Percentiles rank a stretch among this genome's conserved stretches.
phyloP scores from a whole-genome alignment of 2,113 vertebrate genomes.

The Empidonax alnorum region DNA sequence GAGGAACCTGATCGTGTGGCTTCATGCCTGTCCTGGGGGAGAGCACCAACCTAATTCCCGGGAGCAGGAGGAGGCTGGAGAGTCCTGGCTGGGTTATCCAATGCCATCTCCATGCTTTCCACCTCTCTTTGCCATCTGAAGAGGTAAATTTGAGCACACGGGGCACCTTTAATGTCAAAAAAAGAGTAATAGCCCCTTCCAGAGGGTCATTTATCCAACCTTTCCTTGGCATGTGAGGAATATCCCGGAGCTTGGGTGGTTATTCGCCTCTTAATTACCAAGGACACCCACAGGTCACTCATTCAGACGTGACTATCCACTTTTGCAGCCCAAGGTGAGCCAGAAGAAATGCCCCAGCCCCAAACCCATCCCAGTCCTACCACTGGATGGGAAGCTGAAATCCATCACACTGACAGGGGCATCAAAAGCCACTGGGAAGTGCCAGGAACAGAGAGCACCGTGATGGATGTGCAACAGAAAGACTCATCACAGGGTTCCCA shows the following conservation, averaged over 20 bases:
- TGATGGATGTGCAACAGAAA: neutral
- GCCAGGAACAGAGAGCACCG: rapidly evolving
- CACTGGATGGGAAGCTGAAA: neutral
- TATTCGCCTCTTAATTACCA: neutral
- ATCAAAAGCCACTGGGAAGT: rapidly evolving
- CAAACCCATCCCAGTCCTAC: neutral
- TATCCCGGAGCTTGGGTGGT: neutral
- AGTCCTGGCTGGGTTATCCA: neutral
- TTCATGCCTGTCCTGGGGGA: neutral
- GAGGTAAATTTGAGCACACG: neutral
- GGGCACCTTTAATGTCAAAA: neutral
- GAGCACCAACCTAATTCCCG: neutral
- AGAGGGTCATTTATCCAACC: neutral
- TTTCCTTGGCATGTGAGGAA: neutral
- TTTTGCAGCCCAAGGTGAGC: neutral
- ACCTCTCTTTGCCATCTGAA: neutral
- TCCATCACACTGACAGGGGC: neutral
- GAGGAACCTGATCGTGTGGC: neutral
- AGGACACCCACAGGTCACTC: neutral
- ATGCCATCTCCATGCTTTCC: neutral
- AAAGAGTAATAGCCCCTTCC: neutral
- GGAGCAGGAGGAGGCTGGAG: neutral
- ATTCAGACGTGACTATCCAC: rapidly evolving
- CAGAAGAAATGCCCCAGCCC: neutral
- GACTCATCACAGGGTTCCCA: neutral